A percentile compares a stretch with the other conserved stretches of the same genome.
Conservation (phyloP, 2,113 vertebrate genomes). For the Scatophagus argus region DNA sequence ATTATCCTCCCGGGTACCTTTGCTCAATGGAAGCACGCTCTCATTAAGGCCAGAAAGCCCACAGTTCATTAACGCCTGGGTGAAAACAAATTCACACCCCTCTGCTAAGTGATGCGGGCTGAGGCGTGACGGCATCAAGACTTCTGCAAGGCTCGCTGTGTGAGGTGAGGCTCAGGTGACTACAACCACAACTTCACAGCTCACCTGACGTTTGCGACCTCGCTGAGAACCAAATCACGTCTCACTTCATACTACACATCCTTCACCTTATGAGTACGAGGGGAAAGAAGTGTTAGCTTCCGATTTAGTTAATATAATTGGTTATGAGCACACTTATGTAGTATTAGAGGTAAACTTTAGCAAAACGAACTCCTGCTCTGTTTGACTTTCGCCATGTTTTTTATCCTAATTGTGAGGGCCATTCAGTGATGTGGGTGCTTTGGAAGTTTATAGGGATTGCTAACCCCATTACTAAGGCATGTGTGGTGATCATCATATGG, state of each 20-base stretch:
- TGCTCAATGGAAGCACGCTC: constrained; percentile 53
- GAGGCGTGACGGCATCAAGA: constrained; percentile 32
- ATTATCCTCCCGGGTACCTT: constrained; percentile 58
- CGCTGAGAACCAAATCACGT: constrained; percentile 48
- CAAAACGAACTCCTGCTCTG: constrained; percentile 32
- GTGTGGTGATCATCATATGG: constrained; percentile 42
- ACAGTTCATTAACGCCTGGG: constrained; percentile 82
- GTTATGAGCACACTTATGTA: background rate
- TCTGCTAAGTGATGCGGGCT: constrained; percentile 68
- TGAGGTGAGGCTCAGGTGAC: constrained; percentile 52
- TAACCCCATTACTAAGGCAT: constrained; percentile 68
- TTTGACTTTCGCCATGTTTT: constrained; percentile 48
- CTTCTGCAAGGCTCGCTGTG: constrained; percentile 18
- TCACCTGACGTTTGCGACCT: constrained; percentile 59
- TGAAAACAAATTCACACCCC: constrained; percentile 82
- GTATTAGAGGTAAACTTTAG: background rate
- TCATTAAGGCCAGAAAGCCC: constrained; percentile 71
- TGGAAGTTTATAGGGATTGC: constrained; percentile 42
- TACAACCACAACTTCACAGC: constrained; percentile 43
- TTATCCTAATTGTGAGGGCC: constrained; percentile 67
- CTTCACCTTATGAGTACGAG: background rate
- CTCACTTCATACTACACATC: constrained; percentile 21
- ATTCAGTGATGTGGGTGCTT: constrained; percentile 29
- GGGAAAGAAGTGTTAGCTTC: constrained; percentile 2
- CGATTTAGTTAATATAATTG: constrained; percentile 8